Base-by-base conservation (phyloP, 2,797 vertebrate genomes). In the Holocentrus rufus region DNA sequence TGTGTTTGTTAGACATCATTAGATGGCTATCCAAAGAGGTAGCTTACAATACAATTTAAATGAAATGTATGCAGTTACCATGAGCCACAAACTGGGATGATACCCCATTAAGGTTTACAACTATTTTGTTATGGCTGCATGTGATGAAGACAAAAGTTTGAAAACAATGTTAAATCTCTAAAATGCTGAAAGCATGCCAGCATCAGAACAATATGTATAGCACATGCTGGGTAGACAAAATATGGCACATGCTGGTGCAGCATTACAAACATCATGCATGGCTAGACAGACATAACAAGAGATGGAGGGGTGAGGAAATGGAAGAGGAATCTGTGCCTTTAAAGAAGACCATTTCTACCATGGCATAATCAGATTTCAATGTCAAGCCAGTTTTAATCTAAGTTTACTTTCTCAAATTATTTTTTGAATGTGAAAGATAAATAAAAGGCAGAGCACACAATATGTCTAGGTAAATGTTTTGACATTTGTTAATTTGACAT, bases 211-310 rank as follows among this genome's bases (percentile, higher is more conserved):
- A 52, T 76, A 84, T 74, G 74, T 11, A n/a, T 72, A 84, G 78
- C 18, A 72, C 78, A 42, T 86, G 85, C 88, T 85, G 82, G 80
- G 67, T 39, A 66, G 72, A 87, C 52, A 27, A 60, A 67, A 76
- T 31, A 47, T 47, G 69, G 20, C 52, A 65, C 78, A 83, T 87
- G 78, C 81, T 72, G 59, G 63, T 64, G 56, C 66, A 72, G 60
- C 63, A n/a, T 65, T 63, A 64, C 47, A 83, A 72, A 83, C 77
- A 78, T 76, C 74, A 82, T 75, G 84, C 83, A 86, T 65, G 74
- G 69, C 52, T 70, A 23, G 64, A 84, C 59, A 84, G 68, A 87
- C 79, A 77, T 59, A 65, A 85, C 62, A 76, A 72, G 77, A 60
- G 15, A 74, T 47, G 57, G 60, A 72, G 80, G 39, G 83, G 27